phyloP scores from a whole-genome alignment of 1,140 invertebrate species.

The Glossosoma conforme region DNA sequence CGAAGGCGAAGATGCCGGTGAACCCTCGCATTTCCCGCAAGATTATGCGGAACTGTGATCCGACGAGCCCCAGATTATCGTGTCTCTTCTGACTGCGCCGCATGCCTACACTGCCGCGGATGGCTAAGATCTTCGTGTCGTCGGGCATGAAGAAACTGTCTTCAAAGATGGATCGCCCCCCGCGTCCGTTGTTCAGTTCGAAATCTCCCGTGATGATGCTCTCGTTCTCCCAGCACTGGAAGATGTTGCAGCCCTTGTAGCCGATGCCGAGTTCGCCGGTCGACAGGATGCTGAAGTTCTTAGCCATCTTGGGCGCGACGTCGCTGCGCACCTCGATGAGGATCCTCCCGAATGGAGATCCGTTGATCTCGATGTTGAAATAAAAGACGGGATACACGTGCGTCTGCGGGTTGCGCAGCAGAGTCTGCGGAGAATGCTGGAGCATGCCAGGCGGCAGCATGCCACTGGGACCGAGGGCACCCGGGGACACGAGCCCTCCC shows the following conservation, averaged over 20 bases:
- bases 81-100: slow-evolving; percentile 73
- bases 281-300: slow-evolving; percentile 79
- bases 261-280: slow-evolving; percentile 75
- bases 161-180: slow-evolving; percentile 71
- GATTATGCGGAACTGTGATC: slow-evolving; percentile 78
- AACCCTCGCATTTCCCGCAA: slow-evolving; percentile 76
- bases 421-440: slow-evolving; percentile 43
- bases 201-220: slow-evolving; percentile 78
- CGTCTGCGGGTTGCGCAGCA: slow-evolving; percentile 43
- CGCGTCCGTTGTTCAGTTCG: slow-evolving; percentile 74
- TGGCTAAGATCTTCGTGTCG: slow-evolving; percentile 71
- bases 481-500: slow-evolving; percentile 35
- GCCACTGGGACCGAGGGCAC: slow-evolving; percentile 36
- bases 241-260: slow-evolving; percentile 73
- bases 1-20: slow-evolving; percentile 77
- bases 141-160: slow-evolving; percentile 77
- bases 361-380: slow-evolving; percentile 73
- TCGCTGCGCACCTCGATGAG: slow-evolving; percentile 80
- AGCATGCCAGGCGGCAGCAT: slow-evolving; percentile 31
- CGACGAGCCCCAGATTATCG: slow-evolving; percentile 75
- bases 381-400: slow-evolving; percentile 66
- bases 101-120: slow-evolving; percentile 76
- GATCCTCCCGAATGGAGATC: slow-evolving; percentile 64
- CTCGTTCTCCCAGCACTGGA: slow-evolving; percentile 78
- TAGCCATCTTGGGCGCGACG: slow-evolving; percentile 83